Evolutionary conservation across 2,113 vertebrate genomes (phyloP), one percentile per base, ranked within the genome.

Genomic region (Anolis sagrei): DNA sequence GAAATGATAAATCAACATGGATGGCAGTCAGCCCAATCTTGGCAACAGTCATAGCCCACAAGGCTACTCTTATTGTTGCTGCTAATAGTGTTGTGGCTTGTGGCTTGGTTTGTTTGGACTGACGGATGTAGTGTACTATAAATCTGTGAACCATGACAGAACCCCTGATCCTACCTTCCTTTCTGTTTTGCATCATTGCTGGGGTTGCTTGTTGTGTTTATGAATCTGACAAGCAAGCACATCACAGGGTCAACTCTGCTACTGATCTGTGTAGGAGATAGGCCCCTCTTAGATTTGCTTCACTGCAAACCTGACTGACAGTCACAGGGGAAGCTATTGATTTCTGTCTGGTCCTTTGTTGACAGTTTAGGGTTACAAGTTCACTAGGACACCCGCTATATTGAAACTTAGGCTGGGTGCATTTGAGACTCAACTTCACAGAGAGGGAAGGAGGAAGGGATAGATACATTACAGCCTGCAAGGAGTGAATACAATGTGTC

Each of bases 201-300:
- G 89, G 81, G 72, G 1, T 87, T 68, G 90, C 89, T 91, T 87
- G 77, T 87, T 85, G 84, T 93, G 91, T 94, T 96, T 95, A 91
- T 92, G 91, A 90, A 91, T 82, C 85, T 95, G 94, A 94, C 93
- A 93, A 91, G 94, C 85, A 93, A 84, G 91, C 86, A 68, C 89
- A 94, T 95, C 91, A 78, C 86, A 93, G 82, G 82, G 80, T 44
- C 89, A 90, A 90, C 90, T 93, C 90, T 86, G 84, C 90, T 81
- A 76, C 94, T 95, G 94, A 95, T 96, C 94, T 96, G 90, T 87
- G 94, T 91, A 91, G 84, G 79, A 93, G 92, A 90, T 92, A 90
- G 93, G 74, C 68, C 86, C 0, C 0, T 80, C 87, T 90, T 27
- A 79, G 91, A 92, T 92, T 94, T 91, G 89, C 90, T 94, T 93